Evolutionary conservation across 2,797 vertebrate species (phyloP).

Genomic region (Girardinus metallicus): DNA sequence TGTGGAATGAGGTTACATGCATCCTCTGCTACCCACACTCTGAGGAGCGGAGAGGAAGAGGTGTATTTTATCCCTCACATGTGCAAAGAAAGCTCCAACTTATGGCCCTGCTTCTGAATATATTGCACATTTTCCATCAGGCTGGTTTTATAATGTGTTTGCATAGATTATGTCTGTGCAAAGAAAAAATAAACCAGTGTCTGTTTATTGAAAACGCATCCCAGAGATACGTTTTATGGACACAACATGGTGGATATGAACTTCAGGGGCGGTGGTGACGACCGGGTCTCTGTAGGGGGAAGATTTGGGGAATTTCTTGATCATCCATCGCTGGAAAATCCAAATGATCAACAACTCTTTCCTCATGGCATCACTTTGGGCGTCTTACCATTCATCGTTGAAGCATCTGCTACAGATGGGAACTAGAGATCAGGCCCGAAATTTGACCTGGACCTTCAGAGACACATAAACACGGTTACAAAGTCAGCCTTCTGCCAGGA

Average conservation of each 20-base stretch:
- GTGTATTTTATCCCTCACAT: conserved; percentile 49
- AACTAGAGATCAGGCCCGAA: too few relatives aligned
- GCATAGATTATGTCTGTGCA: conserved; percentile 59
- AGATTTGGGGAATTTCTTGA: background rate
- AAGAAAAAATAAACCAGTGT: conserved; percentile 45
- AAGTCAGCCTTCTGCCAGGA: too few relatives aligned
- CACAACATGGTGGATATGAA: background rate
- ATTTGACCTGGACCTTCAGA: too few relatives aligned
- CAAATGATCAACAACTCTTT: background rate
- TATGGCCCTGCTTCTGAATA: conserved; percentile 61
- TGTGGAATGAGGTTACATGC: conserved; percentile 75
- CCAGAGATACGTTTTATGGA: background rate
- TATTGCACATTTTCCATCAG: conserved; percentile 54
- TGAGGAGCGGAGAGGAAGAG: conserved; percentile 53
- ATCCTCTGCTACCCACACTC: conserved; percentile 68
- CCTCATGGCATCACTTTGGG: background rate
- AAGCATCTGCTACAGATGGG: too few relatives aligned
- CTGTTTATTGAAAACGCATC: conserved; percentile 20
- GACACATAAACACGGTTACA: too few relatives aligned
- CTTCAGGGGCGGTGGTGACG: background rate
- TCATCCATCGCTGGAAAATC: background rate
- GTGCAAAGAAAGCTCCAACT: conserved; percentile 40
- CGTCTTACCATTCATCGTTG: too few relatives aligned
- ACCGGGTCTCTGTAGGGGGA: background rate
- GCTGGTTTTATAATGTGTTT: conserved; percentile 48